phyloP scores from a whole-genome alignment of 2,113 vertebrate species.

The Seriola dumerili region DNA sequence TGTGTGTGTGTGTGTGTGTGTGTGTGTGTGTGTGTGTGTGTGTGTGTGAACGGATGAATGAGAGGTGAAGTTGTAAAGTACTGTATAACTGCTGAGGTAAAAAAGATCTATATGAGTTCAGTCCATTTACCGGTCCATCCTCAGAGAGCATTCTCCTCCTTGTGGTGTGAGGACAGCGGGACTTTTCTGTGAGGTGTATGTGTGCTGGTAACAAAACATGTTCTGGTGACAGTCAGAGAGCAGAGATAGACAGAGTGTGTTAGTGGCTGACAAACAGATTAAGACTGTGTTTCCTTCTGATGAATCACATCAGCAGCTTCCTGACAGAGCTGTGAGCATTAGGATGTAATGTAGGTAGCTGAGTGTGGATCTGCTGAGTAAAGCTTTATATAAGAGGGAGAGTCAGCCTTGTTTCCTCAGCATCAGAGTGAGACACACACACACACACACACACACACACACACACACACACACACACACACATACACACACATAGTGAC shows the following conservation, averaged over 20 bases:
- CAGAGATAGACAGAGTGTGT: neutral
- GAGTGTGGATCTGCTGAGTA: conserved; percentile 20
- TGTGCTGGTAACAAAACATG: neutral
- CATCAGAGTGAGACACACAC: neutral
- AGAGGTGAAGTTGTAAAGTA: too few relatives aligned
- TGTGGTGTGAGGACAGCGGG: too few relatives aligned
- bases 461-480: too few relatives aligned
- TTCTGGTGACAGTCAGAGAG: neutral
- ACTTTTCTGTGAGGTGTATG: too few relatives aligned
- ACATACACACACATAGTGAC: too few relatives aligned
- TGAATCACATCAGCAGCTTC: neutral
- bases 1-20: too few relatives aligned
- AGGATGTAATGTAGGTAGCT: conserved; percentile 21
- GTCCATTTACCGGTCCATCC: too few relatives aligned
- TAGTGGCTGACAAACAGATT: neutral
- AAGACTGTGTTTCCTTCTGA: conserved; percentile 2
- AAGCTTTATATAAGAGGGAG: conserved; percentile 30
- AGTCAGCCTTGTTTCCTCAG: conserved; percentile 17
- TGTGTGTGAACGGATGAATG: too few relatives aligned
- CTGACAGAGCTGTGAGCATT: neutral
- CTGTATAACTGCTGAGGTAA: too few relatives aligned
- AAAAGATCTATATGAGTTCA: too few relatives aligned
- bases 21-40: too few relatives aligned
- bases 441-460: neutral
- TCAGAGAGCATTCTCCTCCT: too few relatives aligned